Conservation (phyloP, 1,140 invertebrate species). For the Zaprionus lachaisei region DNA sequence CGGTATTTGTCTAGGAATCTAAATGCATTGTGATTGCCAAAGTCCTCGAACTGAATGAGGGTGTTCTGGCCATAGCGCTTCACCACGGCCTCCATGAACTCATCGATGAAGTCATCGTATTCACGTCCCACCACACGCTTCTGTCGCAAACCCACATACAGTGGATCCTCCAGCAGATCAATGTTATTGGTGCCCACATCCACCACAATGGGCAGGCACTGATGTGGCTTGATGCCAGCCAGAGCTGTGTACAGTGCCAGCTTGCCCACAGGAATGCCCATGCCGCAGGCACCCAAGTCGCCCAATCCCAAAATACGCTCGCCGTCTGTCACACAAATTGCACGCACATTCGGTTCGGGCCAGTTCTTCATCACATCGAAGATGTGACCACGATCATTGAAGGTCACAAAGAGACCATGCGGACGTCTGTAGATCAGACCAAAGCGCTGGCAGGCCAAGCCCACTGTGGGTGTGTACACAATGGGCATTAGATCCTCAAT, state of each 20-base stretch:
- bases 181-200: constrained; percentile 97
- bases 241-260: constrained; percentile 96
- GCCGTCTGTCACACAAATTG: constrained; percentile 97
- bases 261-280: constrained; percentile 97
- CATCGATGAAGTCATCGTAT: constrained; percentile 98
- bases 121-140: constrained; percentile 92
- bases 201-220: constrained; percentile 95
- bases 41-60: constrained; percentile 98
- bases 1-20: constrained; percentile 95
- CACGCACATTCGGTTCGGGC: constrained; percentile 96
- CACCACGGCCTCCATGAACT: constrained; percentile 98
- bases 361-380: constrained; percentile 95
- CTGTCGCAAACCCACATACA: constrained; percentile 97
- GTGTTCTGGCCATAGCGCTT: constrained; percentile 95
- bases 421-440: constrained; percentile 97
- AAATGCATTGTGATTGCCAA: constrained; percentile 97
- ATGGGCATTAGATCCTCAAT: constrained; percentile 98
- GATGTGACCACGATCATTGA: constrained; percentile 97
- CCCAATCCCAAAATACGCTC: constrained; percentile 97
- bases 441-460: constrained; percentile 98
- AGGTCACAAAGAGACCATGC: constrained; percentile 97
- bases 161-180: constrained; percentile 94
- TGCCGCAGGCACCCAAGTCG: constrained; percentile 96
- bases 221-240: constrained; percentile 96
- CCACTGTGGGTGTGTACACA: constrained; percentile 99